phyloP scores from a whole-genome alignment of 2,888 invertebrate species.

The Ptycholaimellus sp. region DNA sequence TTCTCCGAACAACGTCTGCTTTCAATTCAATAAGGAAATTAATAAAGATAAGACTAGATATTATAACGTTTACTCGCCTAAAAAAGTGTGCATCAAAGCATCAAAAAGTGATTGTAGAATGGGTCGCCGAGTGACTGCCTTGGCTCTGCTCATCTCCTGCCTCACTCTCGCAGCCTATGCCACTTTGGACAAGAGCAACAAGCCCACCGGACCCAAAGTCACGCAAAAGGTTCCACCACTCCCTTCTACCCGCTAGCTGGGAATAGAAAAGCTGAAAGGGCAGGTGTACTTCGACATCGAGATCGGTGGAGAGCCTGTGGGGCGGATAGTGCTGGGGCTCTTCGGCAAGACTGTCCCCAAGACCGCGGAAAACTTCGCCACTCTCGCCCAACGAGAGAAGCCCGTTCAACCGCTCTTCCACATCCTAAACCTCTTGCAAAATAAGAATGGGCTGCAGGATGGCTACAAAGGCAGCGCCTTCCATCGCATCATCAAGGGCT shows the following conservation, averaged over 20 bases:
- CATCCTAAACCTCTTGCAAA: too few species aligned
- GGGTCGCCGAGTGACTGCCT: neutral
- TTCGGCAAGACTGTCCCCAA: conserved; percentile 63
- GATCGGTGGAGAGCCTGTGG: conserved; percentile 45
- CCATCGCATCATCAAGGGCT: conserved; percentile 59
- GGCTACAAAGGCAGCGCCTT: conserved; percentile 51
- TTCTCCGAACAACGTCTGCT: too few species aligned
- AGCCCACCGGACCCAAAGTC: conserved; percentile 21
- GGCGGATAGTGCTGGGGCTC: conserved; percentile 58
- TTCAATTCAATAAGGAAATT: too few species aligned
- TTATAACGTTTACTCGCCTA: too few species aligned
- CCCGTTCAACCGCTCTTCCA: too few species aligned
- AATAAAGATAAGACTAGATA: too few species aligned
- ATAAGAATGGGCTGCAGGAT: too few species aligned
- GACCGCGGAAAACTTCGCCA: conserved; percentile 59
- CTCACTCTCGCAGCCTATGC: neutral
- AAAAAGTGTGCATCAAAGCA: too few species aligned
- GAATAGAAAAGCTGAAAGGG: conserved; percentile 3
- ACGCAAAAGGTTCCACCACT: conserved; percentile 16
- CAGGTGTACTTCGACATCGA: conserved; percentile 57
- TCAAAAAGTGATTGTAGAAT: neutral
- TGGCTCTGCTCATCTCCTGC: neutral
- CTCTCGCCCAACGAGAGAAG: conserved; percentile 48
- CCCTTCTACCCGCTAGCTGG: neutral
- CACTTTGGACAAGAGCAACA: neutral